A percentile compares a stretch with the other conserved stretches of the same genome.
These are phyloP conservation scores for Labrus mixtus DNA, from an alignment of 2,113 vertebrate species.

Conservation along the genomic window DNA sequence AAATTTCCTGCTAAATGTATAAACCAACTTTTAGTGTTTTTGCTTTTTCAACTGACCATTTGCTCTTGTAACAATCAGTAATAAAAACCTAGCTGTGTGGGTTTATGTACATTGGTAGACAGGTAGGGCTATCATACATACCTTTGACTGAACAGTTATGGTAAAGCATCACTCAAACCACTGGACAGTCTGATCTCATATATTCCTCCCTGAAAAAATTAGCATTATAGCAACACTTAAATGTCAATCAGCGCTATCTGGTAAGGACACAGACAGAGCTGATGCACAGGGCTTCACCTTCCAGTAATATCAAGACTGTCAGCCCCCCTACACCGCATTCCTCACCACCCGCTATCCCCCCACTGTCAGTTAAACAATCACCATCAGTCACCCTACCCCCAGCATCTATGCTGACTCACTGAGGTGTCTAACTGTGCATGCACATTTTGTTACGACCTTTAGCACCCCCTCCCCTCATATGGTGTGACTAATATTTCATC, in stretches of 20 bases:
- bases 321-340: slow-evolving; percentile 33
- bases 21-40: too few species aligned
- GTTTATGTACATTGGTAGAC: too few species aligned
- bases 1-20: too few species aligned
- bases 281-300: slow-evolving; percentile 61
- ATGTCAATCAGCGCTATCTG: slow-evolving; percentile 28
- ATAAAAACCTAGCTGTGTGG: too few species aligned
- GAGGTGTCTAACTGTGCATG: slow-evolving; percentile 40
- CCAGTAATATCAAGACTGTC: slow-evolving; percentile 74
- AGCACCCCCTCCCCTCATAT: slow-evolving; percentile 4
- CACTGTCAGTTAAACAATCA: slow-evolving; percentile 55
- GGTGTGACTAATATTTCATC: not conserved
- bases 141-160: not conserved
- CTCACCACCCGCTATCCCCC: slow-evolving; percentile 47
- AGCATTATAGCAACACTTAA: slow-evolving; percentile 56
- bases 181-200: slow-evolving; percentile 67
- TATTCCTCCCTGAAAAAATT: slow-evolving; percentile 42
- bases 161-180: slow-evolving; percentile 45
- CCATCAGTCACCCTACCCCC: slow-evolving; percentile 18
- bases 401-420: slow-evolving; percentile 70
- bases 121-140: too few species aligned
- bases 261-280: not conserved
- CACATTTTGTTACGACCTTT: slow-evolving; percentile 6
- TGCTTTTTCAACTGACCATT: not conserved
- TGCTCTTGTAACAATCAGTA: not conserved